Percentiles rank a stretch among this genome's conserved stretches.
phyloP scores from a whole-genome alignment of 2,113 vertebrate species.

The Apus apus region DNA sequence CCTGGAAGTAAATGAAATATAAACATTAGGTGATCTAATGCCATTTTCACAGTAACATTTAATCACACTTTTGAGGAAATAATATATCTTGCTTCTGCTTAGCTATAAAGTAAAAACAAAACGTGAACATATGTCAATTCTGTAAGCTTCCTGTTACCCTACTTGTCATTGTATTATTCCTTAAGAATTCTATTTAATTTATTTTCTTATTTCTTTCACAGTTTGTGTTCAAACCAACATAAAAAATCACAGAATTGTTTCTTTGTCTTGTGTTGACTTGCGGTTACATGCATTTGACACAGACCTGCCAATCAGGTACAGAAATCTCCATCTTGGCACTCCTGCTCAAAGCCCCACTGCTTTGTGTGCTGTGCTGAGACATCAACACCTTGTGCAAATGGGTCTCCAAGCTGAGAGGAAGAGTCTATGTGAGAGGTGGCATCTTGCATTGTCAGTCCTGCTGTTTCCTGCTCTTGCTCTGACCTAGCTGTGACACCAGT shows the following conservation, averaged over 20 bases:
- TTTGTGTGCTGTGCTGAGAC: not conserved
- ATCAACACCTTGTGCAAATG: not conserved
- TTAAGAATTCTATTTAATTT: not conserved
- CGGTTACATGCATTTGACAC: not conserved
- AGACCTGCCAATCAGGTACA: not conserved
- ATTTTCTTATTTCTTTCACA: not conserved
- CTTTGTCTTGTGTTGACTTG: not conserved
- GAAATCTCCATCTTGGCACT: not conserved
- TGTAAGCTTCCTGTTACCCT: not conserved
- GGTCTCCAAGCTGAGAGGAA: not conserved
- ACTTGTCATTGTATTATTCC: not conserved
- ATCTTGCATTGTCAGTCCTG: not conserved
- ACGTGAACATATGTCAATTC: not conserved
- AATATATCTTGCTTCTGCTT: not conserved
- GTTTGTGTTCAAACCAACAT: not conserved
- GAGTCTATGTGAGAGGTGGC: not conserved
- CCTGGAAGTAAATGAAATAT: not conserved
- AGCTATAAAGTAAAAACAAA: conserved; percentile 17
- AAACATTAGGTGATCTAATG: not conserved
- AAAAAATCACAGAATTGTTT: not conserved
- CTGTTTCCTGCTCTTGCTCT: not conserved
- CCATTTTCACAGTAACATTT: not conserved
- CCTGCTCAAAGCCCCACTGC: accelerated
- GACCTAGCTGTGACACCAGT: too few species aligned
- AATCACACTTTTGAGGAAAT: not conserved